Evolutionary conservation across 2,888 invertebrate species (phyloP), one percentile per base, ranked within the genome.

Genomic region (Leucophenga montana): DNA sequence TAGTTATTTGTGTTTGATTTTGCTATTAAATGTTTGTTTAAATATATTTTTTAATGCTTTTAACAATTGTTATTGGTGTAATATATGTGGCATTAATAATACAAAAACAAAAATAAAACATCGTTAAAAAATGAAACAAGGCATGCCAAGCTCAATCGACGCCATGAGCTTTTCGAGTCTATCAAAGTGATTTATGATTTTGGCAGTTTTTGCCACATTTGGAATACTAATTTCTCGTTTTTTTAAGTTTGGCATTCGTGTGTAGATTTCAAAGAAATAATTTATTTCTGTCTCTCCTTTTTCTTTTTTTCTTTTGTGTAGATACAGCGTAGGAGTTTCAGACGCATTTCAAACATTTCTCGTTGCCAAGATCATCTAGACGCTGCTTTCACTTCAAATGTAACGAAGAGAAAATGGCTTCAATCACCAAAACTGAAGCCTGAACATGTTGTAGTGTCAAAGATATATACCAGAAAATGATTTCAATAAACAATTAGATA

Each of bases 181-280:
- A 74, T 74, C 71, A 75, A 76, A 54, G 75, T 81, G 81, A 81
- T 81, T 82, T 83, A 81, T 70, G 79, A 75, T 77, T 68, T 73
- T 68, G 71, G 48, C 48, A 70, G 72, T 73, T 70, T 80, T 82
- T 78, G 80, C 73, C 75, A 73, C 46, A 72, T 70, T 72, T 75
- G 71, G 73, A 50, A 71, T 77, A 75, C 77, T 68, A 66, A 69
- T 73, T 71, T 14, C 13, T 11, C 9, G 22, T 33, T 59, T 69
- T 68, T 68, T 44, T 66, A 22, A 22, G n/a, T 14, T 44, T 33
- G 39, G 53, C 1, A 16, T 46, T 22, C 22, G 33, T 53, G n/a
- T n/a, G n/a, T n/a, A n/a, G n/a, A n/a, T n/a, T n/a, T n/a, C n/a
- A n/a, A 14, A n/a, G 18, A 44, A 16, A 44, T 46, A 22, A 50